Base-by-base conservation (phyloP, 2,113 vertebrate genomes). In the Sciurus niger region DNA sequence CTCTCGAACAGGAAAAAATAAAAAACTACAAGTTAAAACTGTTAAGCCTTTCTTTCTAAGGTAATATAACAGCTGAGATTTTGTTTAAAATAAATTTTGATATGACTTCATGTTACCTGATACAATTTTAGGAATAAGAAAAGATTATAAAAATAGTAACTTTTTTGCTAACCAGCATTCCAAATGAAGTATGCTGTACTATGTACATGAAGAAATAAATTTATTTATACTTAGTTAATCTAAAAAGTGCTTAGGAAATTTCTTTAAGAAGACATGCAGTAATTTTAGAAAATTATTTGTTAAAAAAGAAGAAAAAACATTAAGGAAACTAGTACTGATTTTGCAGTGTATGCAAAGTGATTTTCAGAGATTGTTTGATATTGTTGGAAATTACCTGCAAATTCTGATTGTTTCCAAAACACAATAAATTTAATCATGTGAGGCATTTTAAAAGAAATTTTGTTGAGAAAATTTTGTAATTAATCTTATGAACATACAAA, bases 401-500 rank as follows among this genome's bases (percentile, higher is more conserved):
- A 12, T 77, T 73, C 4, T 34, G 22, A 84, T 30, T 37, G 17
- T 8, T 93, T 93, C 80, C 73, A 90, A 74, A 74, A 46, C 9
- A 37, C 22, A 93, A 68, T 84, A 78, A 58, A 40, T 46, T 53
- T 77, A 92, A 65, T 40, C 6, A 48, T 73, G 43, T 83, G 22
- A 20, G 10, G 8, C 53, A 77, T 55, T 88, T 87, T 28, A 16
- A 89, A 84, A 48, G 2, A 70, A 46, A 46, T 78, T 78, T 53
- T 63, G 8, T 30, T 72, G 32, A 12, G 28, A 13, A 43, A 4
- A 7, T 53, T n/a, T 22, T 17, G 22, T 2, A 79, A 32, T 68
- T 77, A 70, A 65, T 77, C 43, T 80, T 90, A n/a, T 46, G 24
- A 87, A 10, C 22, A 51, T 84, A 93, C 10, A 46, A 80, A 95